phyloP scores from a whole-genome alignment of 2,797 vertebrate species.

The Steatocranus sp. region DNA sequence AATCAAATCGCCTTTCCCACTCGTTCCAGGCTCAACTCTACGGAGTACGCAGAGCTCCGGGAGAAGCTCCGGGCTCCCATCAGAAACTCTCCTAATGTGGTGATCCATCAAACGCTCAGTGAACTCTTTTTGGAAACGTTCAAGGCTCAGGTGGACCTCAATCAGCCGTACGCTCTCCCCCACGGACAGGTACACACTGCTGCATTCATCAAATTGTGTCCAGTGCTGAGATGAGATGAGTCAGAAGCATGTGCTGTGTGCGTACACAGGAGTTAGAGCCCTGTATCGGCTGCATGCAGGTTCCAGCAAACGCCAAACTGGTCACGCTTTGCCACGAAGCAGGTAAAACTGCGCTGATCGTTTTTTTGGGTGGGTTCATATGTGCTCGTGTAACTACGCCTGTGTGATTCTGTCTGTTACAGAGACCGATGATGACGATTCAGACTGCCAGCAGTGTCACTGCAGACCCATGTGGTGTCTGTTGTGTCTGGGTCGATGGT shows the following conservation, averaged over 20 bases:
- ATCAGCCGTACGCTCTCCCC: slow-evolving; percentile 76
- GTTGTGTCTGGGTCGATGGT: slow-evolving; percentile 94
- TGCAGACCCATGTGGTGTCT: slow-evolving; percentile 98
- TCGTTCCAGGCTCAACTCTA: slow-evolving; percentile 82
- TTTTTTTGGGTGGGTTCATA: not conserved
- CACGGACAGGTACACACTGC: slow-evolving; percentile 82
- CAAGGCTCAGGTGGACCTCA: slow-evolving; percentile 83
- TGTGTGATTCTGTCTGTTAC: not conserved
- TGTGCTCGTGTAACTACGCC: not conserved
- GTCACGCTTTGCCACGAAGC: slow-evolving; percentile 81
- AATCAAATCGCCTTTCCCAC: not conserved
- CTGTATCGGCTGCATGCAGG: slow-evolving; percentile 94
- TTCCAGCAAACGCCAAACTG: slow-evolving; percentile 82
- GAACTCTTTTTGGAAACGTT: slow-evolving; percentile 95
- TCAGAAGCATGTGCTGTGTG: not conserved
- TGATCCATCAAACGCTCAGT: slow-evolving; percentile 89
- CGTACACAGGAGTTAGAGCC: slow-evolving; percentile 83
- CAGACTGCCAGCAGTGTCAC: slow-evolving; percentile 87
- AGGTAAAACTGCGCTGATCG: slow-evolving; percentile 10
- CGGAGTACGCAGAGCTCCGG: slow-evolving; percentile 86
- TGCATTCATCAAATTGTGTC: not conserved
- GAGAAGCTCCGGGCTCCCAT: slow-evolving; percentile 90
- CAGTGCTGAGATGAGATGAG: not conserved
- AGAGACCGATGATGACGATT: slow-evolving; percentile 35
- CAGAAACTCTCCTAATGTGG: slow-evolving; percentile 84